phyloP scores from a whole-genome alignment of 2,888 invertebrate genomes.

The Isoperla grammatica region DNA sequence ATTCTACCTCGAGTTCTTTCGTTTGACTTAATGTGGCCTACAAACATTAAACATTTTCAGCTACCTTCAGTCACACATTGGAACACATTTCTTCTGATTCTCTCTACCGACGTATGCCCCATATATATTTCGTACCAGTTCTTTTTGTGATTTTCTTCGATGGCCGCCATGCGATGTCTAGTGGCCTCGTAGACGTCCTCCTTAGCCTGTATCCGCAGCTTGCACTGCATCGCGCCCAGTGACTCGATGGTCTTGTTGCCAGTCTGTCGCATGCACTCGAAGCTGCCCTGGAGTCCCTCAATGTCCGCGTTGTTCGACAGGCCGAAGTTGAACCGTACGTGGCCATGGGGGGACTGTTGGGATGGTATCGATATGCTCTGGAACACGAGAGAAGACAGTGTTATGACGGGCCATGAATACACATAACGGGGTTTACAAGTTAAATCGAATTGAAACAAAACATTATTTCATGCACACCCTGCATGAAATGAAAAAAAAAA shows the following conservation, averaged over 20 bases:
- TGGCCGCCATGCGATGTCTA: conserved; percentile 83
- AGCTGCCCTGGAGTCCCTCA: conserved; percentile 83
- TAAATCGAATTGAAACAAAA: too few species aligned
- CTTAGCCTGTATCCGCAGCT: conserved; percentile 90
- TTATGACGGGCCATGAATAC: conserved; percentile 2
- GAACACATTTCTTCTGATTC: too few species aligned
- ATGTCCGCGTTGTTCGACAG: conserved; percentile 73
- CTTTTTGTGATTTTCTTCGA: conserved; percentile 88
- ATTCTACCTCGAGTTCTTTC: too few species aligned
- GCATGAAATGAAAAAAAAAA: too few species aligned
- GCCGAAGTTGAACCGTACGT: conserved; percentile 67
- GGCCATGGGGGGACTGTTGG: conserved; percentile 42
- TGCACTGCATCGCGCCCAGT: conserved; percentile 79
- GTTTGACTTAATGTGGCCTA: too few species aligned
- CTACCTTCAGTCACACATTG: too few species aligned
- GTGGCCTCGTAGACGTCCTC: conserved; percentile 95
- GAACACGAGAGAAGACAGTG: conserved; percentile 33
- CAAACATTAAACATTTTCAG: too few species aligned
- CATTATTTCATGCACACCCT: too few species aligned
- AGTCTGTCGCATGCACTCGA: conserved; percentile 81
- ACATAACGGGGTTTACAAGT: too few species aligned
- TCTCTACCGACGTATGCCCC: too few species aligned
- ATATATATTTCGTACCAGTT: conserved; percentile 63
- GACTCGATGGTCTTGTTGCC: conserved; percentile 60
- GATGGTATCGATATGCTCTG: conserved; percentile 75